Base-by-base conservation (phyloP, 2,113 vertebrate genomes). In the Naja naja region DNA sequence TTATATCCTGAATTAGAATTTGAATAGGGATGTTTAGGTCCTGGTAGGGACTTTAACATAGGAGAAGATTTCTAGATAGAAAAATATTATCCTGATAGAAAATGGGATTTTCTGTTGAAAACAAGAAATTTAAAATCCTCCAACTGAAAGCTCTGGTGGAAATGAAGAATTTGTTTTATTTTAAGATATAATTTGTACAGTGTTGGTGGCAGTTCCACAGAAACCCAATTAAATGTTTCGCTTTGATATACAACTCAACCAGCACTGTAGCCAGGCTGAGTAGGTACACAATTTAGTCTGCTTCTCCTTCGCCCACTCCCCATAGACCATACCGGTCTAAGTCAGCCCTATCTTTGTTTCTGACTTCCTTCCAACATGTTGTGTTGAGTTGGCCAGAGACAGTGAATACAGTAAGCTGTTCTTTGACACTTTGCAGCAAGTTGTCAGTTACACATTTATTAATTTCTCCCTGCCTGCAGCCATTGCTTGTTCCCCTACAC, bases 361-460 rank as follows among this genome's bases (percentile, higher is more conserved):
- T 27, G 85, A 91, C 39, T 49, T 8, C 58, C 47, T 93, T 55
- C 10, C 49, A 88, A 39, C 64, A 23, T 91, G 53, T 30, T 93
- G 74, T 93, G 58, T 64, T 90, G 39, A 18, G 54, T 94, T 91
- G 93, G 20, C 52, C 91, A 88, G 95, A 95, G 92, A 86, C 34
- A 27, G 49, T 87, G 25, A 43, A 10, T 93, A 58, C 56, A 58
- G 56, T 58, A 95, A 93, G 18, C 93, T 74, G 55, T 89, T 58
- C 53, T 39, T 69, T 95, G 94, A 95, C 90, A 95, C 39, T 93
- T 69, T 34, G 88, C 89, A 47, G 49, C 90, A 90, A 91, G 93
- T 45, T 93, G 53, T 45, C 87, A 93, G 90, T 86, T 95, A 92
- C 92, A 90, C 43, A 25, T 94, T 58, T 89, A 94, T 34, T 94